These are phyloP conservation scores for Discoglossus pictus DNA, from an alignment of 2,797 vertebrate species.

Conservation along the genomic window DNA sequence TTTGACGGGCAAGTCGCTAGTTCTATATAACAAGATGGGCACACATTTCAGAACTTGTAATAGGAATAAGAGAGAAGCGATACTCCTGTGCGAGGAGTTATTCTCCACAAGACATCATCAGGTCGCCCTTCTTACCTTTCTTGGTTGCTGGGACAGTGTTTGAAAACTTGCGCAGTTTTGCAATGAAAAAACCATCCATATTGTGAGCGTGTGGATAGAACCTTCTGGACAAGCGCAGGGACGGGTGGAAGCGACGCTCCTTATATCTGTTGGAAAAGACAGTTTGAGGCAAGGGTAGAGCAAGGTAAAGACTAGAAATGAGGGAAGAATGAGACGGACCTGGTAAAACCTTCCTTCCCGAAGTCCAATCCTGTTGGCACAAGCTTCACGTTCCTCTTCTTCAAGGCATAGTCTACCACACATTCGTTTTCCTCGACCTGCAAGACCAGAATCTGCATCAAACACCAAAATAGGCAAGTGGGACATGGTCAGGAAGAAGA, in stretches of 20 bases:
- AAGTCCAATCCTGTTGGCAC: conserved; percentile 94
- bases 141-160: conserved; percentile 78
- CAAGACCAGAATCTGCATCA: no score
- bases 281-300: neutral
- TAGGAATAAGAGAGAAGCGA: no score
- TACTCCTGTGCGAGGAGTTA: no score
- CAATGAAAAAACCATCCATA: conserved; percentile 97
- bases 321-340: conserved; percentile 63
- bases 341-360: conserved; percentile 93
- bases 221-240: conserved; percentile 78
- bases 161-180: conserved; percentile 95
- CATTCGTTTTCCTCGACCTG: conserved; percentile 98
- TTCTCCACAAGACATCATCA: no score
- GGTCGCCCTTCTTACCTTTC: conserved; percentile 54
- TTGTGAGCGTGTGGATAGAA: conserved; percentile 97
- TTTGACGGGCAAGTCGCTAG: no score
- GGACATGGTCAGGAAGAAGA: no score
- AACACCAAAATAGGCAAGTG: no score
- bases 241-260: conserved; percentile 89
- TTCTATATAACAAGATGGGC: no score
- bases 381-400: conserved; percentile 93
- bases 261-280: conserved; percentile 77
- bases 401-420: conserved; percentile 96
- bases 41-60: no score
- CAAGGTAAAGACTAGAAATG: neutral